Conservation (phyloP, 2,797 vertebrate species). For the Hephaestus fuliginosus region DNA sequence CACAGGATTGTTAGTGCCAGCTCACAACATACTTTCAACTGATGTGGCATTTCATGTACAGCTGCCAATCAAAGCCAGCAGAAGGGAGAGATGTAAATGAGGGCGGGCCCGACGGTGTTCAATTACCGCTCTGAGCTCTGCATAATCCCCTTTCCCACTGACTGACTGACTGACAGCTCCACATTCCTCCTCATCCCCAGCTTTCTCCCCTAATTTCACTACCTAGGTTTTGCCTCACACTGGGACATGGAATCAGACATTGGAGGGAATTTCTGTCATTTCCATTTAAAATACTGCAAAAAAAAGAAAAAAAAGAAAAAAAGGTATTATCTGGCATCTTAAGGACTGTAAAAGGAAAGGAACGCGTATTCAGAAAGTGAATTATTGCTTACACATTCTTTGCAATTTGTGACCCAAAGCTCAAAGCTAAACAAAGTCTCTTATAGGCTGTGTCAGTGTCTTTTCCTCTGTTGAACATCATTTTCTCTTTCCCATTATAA, state of each 20-base stretch:
- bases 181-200: slow-evolving; percentile 91
- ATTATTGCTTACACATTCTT: slow-evolving; percentile 37
- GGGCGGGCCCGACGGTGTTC: slow-evolving; percentile 93
- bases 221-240: slow-evolving; percentile 65
- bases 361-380: slow-evolving; percentile 21
- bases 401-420: slow-evolving; percentile 47
- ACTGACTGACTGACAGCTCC: slow-evolving; percentile 82
- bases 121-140: slow-evolving; percentile 91
- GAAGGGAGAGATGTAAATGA: slow-evolving; percentile 95
- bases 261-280: slow-evolving; percentile 68
- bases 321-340: slow-evolving; percentile 53
- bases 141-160: slow-evolving; percentile 86
- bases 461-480: slow-evolving; percentile 32
- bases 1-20: slow-evolving; percentile 98
- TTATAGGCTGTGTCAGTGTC: slow-evolving; percentile 30
- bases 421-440: slow-evolving; percentile 53
- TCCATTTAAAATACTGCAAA: slow-evolving; percentile 50
- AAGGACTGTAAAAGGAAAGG: slow-evolving; percentile 26
- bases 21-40: slow-evolving; percentile 99
- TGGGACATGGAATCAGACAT: slow-evolving; percentile 67
- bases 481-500: slow-evolving; percentile 56
- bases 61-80: slow-evolving; percentile 96
- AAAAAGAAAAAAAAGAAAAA: slow-evolving; percentile 11
- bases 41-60: slow-evolving; percentile 99
- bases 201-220: slow-evolving; percentile 77